These are phyloP conservation scores for Bryconaethiops microstoma DNA, from an alignment of 2,797 vertebrate species.

Conservation along the genomic window DNA sequence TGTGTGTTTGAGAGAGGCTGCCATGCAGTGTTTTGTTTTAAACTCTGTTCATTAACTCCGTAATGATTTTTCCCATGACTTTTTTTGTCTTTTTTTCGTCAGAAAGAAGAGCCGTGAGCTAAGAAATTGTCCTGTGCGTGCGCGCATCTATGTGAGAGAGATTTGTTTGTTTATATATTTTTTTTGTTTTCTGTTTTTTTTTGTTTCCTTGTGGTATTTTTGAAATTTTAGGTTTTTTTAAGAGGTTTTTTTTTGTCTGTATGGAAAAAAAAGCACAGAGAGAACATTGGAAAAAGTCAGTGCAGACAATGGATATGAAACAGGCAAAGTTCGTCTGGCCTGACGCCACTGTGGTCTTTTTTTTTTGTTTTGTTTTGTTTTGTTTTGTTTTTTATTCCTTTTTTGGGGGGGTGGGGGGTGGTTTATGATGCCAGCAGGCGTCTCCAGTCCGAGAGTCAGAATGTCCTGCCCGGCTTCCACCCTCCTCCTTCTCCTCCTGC, in stretches of 20 bases:
- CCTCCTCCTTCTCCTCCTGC: conserved; percentile 48
- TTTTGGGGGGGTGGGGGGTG: conserved; percentile 4
- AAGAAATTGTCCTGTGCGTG: conserved; percentile 63
- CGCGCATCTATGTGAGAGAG: conserved; percentile 58
- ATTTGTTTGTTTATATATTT: conserved; percentile 65
- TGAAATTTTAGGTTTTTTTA: conserved; percentile 61
- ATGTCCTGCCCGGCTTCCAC: conserved; percentile 55
- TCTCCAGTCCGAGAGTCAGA: conserved; percentile 58
- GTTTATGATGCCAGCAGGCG: conserved; percentile 55
- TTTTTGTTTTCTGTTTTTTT: conserved; percentile 60
- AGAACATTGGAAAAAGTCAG: conserved; percentile 78
- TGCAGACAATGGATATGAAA: conserved; percentile 80
- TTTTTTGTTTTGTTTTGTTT: background rate
- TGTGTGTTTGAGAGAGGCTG: conserved; percentile 66
- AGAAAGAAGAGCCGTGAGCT: conserved; percentile 68
- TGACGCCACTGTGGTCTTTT: conserved; percentile 61
- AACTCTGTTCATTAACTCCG: conserved; percentile 74
- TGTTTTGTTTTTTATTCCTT: conserved; percentile 28
- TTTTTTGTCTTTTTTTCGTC: conserved; percentile 58
- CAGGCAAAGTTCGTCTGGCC: conserved; percentile 69
- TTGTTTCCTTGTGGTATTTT: conserved; percentile 62
- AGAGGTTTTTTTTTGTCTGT: conserved; percentile 64
- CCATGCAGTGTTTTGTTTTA: conserved; percentile 79
- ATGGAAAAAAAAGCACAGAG: conserved; percentile 72
- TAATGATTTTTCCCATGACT: conserved; percentile 73